Base-by-base conservation (phyloP, 2,888 invertebrate species). In the Cataglyphis albicans region DNA sequence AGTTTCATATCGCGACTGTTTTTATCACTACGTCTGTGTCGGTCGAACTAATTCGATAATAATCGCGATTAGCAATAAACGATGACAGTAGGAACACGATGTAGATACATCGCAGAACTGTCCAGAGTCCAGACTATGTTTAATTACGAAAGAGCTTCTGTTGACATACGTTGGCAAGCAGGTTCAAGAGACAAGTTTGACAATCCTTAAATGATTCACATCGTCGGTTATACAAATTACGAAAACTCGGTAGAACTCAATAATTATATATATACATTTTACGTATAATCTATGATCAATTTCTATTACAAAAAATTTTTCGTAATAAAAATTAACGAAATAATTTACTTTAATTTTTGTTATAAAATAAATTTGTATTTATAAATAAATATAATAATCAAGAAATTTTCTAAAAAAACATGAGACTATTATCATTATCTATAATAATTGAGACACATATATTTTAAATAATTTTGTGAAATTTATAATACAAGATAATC, bases 181-280 rank as follows among this genome's bases (percentile, higher is more conserved):
- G 88, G 89, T 90, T 91, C 92, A 90, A 90, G 90, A 84, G 85
- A 86, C 91, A 91, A 90, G 90, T 91, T 91, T 89, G 86, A 86
- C 18, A 78, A 86, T 81, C 41, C 68, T 73, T 21, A 41, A 41
- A 73, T 89, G 86, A 88, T 88, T 88, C 84, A 89, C 85, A 88
- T 91, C 65, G 10, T 21, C 38, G 57, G 61, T 72, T 78, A 41
- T 44, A 10, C 21, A 65, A 55, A 29, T n/a, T 65, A 76, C 29
- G 32, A 48, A 18, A 44, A 10, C 7, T 25, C 25, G 1, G n/a
- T 10, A 78, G 4, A 25, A 52, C 3, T 64, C 21, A 44, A 68
- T 65, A 65, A 65, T 38, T 38, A 1, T 25, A 57, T 41, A 32
- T 7, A 65, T 18, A 18, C n/a, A 38, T 59, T 44, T 59, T 44